Conservation (phyloP, 1,140 invertebrate genomes). For the Drusus annulatus region DNA sequence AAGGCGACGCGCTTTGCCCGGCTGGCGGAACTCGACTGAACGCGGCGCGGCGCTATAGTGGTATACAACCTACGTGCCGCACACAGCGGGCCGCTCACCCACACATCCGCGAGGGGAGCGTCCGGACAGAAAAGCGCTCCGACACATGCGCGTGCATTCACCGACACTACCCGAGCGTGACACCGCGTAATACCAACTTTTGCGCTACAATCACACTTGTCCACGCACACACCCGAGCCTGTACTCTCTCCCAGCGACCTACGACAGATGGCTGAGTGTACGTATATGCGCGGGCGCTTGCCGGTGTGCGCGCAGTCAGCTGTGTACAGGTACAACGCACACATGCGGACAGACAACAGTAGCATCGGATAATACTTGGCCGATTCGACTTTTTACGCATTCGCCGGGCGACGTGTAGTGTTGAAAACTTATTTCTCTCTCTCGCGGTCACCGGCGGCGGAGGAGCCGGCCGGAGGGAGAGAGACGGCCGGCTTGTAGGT, state of each 20-base stretch:
- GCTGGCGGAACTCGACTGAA: conserved; percentile 30
- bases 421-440: conserved; percentile 20
- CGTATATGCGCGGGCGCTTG: background rate
- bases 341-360: conserved; percentile 27
- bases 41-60: background rate
- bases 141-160: conserved; percentile 16
- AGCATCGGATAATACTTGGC: conserved; percentile 42
- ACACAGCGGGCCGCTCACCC: background rate
- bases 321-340: conserved; percentile 29
- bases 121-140: background rate
- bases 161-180: conserved; percentile 4
- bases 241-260: conserved; percentile 18
- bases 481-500: conserved; percentile 17
- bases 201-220: background rate
- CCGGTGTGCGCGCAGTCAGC: conserved; percentile 33
- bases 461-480: background rate
- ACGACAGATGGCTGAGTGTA: conserved; percentile 35
- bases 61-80: conserved; percentile 25
- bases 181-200: background rate
- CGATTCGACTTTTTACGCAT: conserved; percentile 55
- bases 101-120: background rate
- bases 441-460: conserved; percentile 4
- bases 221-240: background rate
- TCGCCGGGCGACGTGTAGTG: background rate
- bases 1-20: background rate